Percentiles rank a stretch among this genome's conserved stretches.
These are phyloP conservation scores for Taenioides sp. DNA, from an alignment of 2,797 vertebrate species.

Conservation along the genomic window DNA sequence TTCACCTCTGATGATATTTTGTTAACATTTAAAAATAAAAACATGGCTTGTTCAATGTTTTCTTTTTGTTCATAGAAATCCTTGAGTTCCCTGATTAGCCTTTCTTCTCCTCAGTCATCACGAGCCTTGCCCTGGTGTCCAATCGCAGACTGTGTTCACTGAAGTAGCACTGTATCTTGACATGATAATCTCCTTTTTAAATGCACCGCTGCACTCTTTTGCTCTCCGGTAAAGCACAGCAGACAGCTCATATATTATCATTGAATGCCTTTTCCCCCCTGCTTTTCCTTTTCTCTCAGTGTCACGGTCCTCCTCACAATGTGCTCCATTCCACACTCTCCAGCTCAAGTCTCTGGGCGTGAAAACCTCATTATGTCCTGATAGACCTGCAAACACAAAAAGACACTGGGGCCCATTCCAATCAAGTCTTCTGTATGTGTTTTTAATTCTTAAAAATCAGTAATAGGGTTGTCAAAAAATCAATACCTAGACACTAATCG, in stretches of 20 bases:
- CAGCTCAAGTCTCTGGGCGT: slow-evolving; percentile 58
- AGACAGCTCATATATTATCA: slow-evolving; percentile 78
- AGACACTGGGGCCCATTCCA: slow-evolving; percentile 44
- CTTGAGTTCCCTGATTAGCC: slow-evolving; percentile 35
- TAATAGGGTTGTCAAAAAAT: too few relatives aligned
- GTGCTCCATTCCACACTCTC: slow-evolving; percentile 25
- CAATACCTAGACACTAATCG: too few relatives aligned
- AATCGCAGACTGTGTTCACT: slow-evolving; percentile 58
- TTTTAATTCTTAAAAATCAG: not conserved
- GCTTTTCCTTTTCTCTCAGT: slow-evolving; percentile 47
- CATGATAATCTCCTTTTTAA: slow-evolving; percentile 82
- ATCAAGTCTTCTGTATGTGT: not conserved
- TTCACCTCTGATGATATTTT: not conserved
- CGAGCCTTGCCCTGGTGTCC: slow-evolving; percentile 21
- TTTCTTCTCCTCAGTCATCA: slow-evolving; percentile 35
- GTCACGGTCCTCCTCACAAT: slow-evolving; percentile 43
- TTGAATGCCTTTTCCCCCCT: slow-evolving; percentile 63
- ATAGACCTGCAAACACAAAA: slow-evolving; percentile 68
- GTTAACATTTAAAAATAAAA: not conserved
- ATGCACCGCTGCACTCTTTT: slow-evolving; percentile 69
- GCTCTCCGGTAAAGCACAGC: slow-evolving; percentile 44
- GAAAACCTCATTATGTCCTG: slow-evolving; percentile 75
- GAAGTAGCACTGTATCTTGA: slow-evolving; percentile 76
- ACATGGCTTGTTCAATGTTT: not conserved
- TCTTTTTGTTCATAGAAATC: not conserved